Base-by-base conservation (phyloP, 2,797 vertebrate species). In the Lutjanus campechanus region DNA sequence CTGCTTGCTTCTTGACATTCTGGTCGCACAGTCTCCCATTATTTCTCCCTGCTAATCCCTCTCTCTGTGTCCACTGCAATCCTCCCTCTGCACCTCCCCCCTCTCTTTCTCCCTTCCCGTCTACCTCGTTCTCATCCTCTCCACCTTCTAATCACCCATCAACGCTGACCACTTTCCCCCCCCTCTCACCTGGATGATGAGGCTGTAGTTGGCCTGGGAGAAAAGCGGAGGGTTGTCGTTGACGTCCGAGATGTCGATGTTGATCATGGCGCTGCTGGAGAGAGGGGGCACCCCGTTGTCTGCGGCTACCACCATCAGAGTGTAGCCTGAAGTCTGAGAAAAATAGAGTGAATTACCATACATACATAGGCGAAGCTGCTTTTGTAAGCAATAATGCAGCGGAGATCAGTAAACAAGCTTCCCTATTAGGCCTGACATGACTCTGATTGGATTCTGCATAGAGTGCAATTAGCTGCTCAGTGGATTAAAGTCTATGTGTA, bases 231-330 rank as follows among this genome's bases (percentile, higher is more conserved):
- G 95, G 55, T 99, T 99, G 94, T 99, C 98, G 16, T 99, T 99
- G 90, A 99, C 95, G 59, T 99, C 98, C 0, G 98, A 99, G 88
- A 99, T 97, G 81, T 99, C 98, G 9, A 99, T 97, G 93, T 99
- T 99, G 90, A 99, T 96, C 1, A 95, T 94, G 49, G 97, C 93
- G 0, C 91, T 98, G 93, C 96, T 97, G 89, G 93, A 93, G 72
- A 95, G 95, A 55, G 96, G 87, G 0, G 97, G 97, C 47, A 54
- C 92, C 66, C 98, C 98, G 2, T 95, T 98, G 91, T 99, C 98
- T 11, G 96, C 93, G 20, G 97, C 98, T 81, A 96, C 94, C 83
- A 99, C 93, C 1, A 91, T 97, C 91, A 99, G 94, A 0, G 97
- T 99, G 88, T 98, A 99, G 19, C 98, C 98, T 82, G 98, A 99